These are phyloP conservation scores for Aelia acuminata DNA, from an alignment of 2,888 invertebrate species.

Conservation along the genomic window DNA sequence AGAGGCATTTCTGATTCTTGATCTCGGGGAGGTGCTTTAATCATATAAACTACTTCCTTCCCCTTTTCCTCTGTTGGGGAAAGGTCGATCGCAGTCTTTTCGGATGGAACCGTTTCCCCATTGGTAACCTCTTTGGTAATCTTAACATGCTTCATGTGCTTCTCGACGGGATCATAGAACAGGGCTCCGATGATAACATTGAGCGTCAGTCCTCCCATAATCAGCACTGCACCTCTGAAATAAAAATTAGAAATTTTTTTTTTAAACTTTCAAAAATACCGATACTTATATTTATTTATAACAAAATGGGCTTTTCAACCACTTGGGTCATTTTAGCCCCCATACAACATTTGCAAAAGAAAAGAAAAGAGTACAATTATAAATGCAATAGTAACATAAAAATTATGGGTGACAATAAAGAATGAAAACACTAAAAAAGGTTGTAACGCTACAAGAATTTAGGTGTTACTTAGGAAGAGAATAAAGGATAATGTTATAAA, in stretches of 20 bases:
- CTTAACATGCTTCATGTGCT: conserved; percentile 80
- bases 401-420: too few relatives aligned
- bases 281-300: conserved; percentile 48
- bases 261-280: conserved; percentile 12
- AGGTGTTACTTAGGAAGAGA: too few relatives aligned
- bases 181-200: conserved; percentile 89
- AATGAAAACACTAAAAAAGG: too few relatives aligned
- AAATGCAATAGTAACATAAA: too few relatives aligned
- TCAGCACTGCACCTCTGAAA: conserved; percentile 82
- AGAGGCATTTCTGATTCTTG: conserved; percentile 53
- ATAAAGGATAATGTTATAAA: too few relatives aligned
- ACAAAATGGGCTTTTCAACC: too few relatives aligned
- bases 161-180: conserved; percentile 87
- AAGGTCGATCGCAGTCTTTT: conserved; percentile 56
- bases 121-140: conserved; percentile 59
- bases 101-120: conserved; percentile 37
- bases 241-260: conserved; percentile 60
- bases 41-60: conserved; percentile 43
- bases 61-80: conserved; percentile 59
- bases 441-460: too few relatives aligned
- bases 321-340: too few relatives aligned
- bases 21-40: conserved; percentile 42
- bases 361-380: too few relatives aligned
- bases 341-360: too few relatives aligned
- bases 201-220: conserved; percentile 85